Conservation (phyloP, 2,113 vertebrate genomes). For the Rhinichthys klamathensis region DNA sequence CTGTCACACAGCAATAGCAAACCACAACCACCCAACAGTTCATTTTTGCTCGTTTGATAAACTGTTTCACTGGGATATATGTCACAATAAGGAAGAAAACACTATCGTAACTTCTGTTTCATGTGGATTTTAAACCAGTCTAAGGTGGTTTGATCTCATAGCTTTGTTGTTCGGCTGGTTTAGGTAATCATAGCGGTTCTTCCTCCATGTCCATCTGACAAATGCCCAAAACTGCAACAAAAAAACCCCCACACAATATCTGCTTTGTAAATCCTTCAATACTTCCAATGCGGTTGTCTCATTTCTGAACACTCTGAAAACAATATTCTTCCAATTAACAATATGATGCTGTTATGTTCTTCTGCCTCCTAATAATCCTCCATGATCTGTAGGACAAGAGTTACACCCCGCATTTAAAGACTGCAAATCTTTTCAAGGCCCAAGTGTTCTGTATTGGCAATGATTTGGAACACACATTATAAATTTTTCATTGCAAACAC, state of each 20-base stretch:
- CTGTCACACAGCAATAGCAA: too few species aligned
- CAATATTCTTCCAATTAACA: neutral
- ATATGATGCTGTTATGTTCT: neutral
- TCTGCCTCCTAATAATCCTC: neutral
- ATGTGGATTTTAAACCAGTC: neutral
- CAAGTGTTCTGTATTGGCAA: slow-evolving; percentile 8
- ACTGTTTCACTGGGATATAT: too few species aligned
- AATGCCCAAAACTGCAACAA: neutral
- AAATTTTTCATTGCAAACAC: slow-evolving; percentile 6
- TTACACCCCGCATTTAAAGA: neutral
- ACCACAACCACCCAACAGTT: too few species aligned
- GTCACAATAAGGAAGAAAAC: too few species aligned
- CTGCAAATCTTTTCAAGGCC: neutral
- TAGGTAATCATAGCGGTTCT: neutral
- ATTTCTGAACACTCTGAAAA: neutral
- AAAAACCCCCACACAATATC: neutral
- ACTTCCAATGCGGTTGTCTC: neutral
- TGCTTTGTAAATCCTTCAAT: neutral
- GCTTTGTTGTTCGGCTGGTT: neutral
- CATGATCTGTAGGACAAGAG: neutral
- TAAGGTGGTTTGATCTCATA: neutral
- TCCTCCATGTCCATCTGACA: neutral
- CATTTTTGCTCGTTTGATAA: too few species aligned
- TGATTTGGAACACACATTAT: slow-evolving; percentile 25
- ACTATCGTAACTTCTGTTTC: too few species aligned